phyloP scores from a whole-genome alignment of 2,797 vertebrate species.

The Phalloptychus januarius region DNA sequence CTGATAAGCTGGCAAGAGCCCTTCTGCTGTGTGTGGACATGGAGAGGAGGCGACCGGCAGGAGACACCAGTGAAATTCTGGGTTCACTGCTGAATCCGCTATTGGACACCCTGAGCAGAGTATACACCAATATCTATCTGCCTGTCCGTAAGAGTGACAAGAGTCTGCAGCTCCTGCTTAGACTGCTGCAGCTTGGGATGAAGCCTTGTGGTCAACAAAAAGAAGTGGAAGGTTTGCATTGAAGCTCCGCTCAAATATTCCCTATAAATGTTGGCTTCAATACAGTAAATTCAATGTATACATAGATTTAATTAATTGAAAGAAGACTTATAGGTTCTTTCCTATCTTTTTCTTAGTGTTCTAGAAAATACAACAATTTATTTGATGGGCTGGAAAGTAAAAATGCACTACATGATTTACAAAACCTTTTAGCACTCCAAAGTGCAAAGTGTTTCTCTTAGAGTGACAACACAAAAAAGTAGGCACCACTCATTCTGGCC shows the following conservation, averaged over 20 bases:
- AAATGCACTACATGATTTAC: background rate
- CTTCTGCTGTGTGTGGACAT: constrained; percentile 88
- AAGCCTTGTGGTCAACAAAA: constrained; percentile 5
- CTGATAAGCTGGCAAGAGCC: constrained; percentile 85
- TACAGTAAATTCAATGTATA: background rate
- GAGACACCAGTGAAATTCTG: constrained; percentile 69
- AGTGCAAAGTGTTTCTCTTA: background rate
- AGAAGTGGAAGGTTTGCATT: constrained; percentile 55
- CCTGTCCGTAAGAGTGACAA: constrained; percentile 88
- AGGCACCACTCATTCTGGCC: background rate
- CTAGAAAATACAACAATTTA: background rate
- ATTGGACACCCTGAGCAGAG: constrained; percentile 86
- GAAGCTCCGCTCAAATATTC: constrained; percentile 12
- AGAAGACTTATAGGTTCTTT: background rate
- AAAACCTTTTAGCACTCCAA: background rate
- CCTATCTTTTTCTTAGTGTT: background rate
- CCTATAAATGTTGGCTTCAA: background rate
- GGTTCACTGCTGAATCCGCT: constrained; percentile 86
- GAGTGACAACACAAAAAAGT: background rate
- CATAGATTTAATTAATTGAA: background rate
- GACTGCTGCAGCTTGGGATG: constrained; percentile 80
- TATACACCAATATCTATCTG: constrained; percentile 90
- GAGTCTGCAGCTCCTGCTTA: constrained; percentile 89
- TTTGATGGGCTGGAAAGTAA: background rate
- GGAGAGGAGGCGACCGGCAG: constrained; percentile 73